Percentiles rank a stretch among this genome's conserved stretches.
phyloP scores from a whole-genome alignment of 2,797 vertebrate species.

The Sebastes diaconus region DNA sequence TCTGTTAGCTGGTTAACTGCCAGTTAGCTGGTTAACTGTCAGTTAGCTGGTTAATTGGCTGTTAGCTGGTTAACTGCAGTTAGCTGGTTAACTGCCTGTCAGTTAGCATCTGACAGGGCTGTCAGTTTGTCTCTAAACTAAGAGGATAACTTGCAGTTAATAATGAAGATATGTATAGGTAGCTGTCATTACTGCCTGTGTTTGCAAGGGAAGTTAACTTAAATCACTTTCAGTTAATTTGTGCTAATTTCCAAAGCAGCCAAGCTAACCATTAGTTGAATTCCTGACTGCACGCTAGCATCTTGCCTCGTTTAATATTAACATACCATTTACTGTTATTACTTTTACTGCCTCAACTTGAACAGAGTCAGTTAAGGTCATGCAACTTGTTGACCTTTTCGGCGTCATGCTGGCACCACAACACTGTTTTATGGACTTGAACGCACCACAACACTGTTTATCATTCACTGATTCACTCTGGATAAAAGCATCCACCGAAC shows the following conservation, averaged over 20 bases:
- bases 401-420: no score
- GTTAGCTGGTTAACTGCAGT: no score
- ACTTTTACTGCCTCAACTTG: neutral
- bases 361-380: neutral
- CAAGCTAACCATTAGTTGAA: slow-evolving; percentile 6
- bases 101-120: no score
- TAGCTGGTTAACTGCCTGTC: no score
- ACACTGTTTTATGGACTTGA: neutral
- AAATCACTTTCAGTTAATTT: slow-evolving; percentile 64
- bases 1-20: fast-evolving
- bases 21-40: fast-evolving
- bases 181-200: neutral
- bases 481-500: slow-evolving; percentile 24
- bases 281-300: neutral
- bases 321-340: neutral
- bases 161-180: neutral
- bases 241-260: neutral
- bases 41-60: no score
- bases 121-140: neutral
- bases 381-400: neutral
- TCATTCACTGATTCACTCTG: slow-evolving; percentile 2
- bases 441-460: neutral
- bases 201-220: neutral
- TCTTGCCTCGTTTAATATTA: neutral
- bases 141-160: neutral